A percentile compares a stretch with the other conserved stretches of the same genome.
Conservation (phyloP, 2,797 vertebrate species). For the Pteronotus mesoamericanus region DNA sequence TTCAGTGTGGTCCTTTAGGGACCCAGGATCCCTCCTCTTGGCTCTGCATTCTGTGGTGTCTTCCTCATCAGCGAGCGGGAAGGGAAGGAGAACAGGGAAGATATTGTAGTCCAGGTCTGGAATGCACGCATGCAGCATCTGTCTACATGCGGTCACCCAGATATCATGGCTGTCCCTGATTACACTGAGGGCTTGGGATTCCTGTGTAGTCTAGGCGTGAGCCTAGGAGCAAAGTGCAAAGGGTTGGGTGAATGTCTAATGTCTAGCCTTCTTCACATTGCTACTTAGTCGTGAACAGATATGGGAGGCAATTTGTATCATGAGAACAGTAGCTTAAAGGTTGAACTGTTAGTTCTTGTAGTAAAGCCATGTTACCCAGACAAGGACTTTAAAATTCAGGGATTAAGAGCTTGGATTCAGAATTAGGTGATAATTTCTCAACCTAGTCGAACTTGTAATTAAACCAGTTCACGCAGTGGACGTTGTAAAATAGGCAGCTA, state of each 20-base stretch:
- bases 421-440: background rate
- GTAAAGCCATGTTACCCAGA: background rate
- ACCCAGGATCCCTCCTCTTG: background rate
- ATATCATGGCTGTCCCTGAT: background rate
- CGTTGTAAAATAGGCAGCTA: background rate
- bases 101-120: background rate
- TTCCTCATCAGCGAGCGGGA: background rate
- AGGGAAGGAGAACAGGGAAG: background rate
- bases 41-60: background rate
- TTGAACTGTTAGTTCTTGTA: background rate
- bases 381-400: background rate
- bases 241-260: background rate
- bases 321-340: background rate
- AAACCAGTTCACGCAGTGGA: background rate
- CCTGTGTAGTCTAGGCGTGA: background rate
- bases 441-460: background rate
- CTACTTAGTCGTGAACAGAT: background rate
- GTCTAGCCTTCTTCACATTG: background rate
- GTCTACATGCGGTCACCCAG: fast-evolving
- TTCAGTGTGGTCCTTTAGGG: background rate
- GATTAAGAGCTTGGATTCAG: background rate
- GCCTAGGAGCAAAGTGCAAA: background rate
- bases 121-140: background rate
- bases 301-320: background rate
- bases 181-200: background rate